These are phyloP conservation scores for Limnephilus rhombicus DNA, from an alignment of 2,888 invertebrate species.

Conservation along the genomic window DNA sequence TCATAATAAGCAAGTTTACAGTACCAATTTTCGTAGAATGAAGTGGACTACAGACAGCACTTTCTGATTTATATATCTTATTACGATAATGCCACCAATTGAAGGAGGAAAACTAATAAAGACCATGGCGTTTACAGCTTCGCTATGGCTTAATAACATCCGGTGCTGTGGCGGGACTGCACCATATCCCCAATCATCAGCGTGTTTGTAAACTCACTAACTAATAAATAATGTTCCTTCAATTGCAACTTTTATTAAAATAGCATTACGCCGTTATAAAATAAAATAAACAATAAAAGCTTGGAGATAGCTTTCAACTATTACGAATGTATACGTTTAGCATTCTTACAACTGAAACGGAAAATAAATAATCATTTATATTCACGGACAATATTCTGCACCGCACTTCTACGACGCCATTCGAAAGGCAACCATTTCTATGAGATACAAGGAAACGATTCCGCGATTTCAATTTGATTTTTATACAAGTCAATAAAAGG, in stretches of 20 bases:
- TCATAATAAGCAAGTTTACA: background rate
- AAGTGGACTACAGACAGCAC: too few species aligned
- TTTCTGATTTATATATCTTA: too few species aligned
- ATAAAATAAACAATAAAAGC: background rate
- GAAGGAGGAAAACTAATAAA: background rate
- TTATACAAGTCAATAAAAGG: constrained; percentile 27
- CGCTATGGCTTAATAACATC: constrained; percentile 1
- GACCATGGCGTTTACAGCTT: background rate
- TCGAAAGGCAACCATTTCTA: background rate
- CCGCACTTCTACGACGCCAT: background rate
- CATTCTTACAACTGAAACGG: background rate
- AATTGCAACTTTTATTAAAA: background rate
- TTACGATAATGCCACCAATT: background rate
- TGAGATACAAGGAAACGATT: background rate
- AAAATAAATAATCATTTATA: background rate
- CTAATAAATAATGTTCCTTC: background rate
- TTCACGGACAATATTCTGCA: background rate
- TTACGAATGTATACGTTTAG: background rate
- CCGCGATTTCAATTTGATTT: background rate
- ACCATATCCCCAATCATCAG: background rate
- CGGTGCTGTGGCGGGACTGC: background rate
- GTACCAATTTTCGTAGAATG: too few species aligned
- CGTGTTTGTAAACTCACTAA: background rate
- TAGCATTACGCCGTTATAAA: background rate
- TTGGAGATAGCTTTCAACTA: background rate